Evolutionary conservation across 2,113 vertebrate genomes (phyloP).

Genomic region (Phaetusa simplex): DNA sequence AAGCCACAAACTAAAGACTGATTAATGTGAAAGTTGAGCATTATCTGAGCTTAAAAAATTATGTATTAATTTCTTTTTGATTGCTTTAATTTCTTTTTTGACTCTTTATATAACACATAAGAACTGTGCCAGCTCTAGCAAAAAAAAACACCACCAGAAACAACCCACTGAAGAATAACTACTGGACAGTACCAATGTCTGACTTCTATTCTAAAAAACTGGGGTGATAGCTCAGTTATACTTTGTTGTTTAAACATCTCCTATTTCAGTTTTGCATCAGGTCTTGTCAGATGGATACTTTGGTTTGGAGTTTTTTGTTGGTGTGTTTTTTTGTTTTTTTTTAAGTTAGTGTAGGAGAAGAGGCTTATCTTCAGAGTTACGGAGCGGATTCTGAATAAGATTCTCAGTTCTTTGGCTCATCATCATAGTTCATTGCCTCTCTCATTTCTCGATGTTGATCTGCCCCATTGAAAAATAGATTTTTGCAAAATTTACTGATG

Average conservation of each 20-base stretch:
- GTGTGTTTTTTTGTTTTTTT: not conserved
- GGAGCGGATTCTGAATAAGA: not conserved
- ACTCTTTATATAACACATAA: not conserved
- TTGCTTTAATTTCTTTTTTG: not conserved
- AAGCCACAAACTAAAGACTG: not conserved
- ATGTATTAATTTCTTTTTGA: not conserved
- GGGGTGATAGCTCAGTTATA: not conserved
- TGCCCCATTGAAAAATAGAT: not conserved
- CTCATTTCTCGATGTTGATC: not conserved
- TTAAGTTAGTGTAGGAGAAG: not conserved
- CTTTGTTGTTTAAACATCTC: not conserved
- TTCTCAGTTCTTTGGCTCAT: not conserved
- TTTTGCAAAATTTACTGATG: not conserved
- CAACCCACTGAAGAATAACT: not conserved
- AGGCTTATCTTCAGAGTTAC: not conserved
- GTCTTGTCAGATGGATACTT: not conserved
- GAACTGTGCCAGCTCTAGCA: not conserved
- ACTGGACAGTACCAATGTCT: not conserved
- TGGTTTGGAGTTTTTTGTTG: not conserved
- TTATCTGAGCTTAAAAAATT: not conserved
- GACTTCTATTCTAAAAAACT: not conserved
- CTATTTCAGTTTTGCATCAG: not conserved
- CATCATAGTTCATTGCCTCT: not conserved
- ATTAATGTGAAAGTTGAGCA: not conserved
- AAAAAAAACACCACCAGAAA: not conserved